Evolutionary conservation across 2,797 vertebrate species (phyloP).

Genomic region (Falco concolor): DNA sequence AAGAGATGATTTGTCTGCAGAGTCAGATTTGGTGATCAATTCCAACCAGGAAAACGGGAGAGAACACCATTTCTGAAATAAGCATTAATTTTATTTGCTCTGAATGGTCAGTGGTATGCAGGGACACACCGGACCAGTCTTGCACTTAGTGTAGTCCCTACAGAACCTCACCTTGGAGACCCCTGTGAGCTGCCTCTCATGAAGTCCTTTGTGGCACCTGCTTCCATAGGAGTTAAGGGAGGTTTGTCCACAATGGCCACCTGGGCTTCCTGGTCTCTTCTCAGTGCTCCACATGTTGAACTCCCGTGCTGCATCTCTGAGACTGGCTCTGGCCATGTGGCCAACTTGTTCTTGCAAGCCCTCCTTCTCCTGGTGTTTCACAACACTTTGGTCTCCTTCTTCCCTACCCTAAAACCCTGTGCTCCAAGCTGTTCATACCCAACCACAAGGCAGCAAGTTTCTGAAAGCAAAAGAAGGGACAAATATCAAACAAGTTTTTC

Average conservation of each 20-base stretch:
- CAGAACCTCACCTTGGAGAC: background rate
- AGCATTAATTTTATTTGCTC: background rate
- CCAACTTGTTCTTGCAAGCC: background rate
- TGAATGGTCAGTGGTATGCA: background rate
- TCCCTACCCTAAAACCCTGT: background rate
- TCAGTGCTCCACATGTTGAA: accelerated
- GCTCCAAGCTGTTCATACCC: background rate
- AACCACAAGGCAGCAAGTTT: background rate
- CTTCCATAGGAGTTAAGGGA: background rate
- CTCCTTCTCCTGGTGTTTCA: background rate
- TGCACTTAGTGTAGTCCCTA: accelerated
- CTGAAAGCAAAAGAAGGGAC: background rate
- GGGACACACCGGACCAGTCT: accelerated
- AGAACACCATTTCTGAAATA: background rate
- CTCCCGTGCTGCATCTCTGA: background rate
- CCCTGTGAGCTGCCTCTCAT: background rate
- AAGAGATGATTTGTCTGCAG: background rate
- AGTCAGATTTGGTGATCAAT: background rate
- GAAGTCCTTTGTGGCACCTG: background rate
- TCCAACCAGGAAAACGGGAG: background rate
- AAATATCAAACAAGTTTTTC: background rate
- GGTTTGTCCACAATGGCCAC: background rate
- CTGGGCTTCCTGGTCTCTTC: background rate
- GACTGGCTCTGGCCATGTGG: background rate
- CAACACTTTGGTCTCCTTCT: background rate